Evolutionary conservation across 64 coral and sea anemone genomes (phyloP).

Genomic region (Platygyra sinensis): DNA sequence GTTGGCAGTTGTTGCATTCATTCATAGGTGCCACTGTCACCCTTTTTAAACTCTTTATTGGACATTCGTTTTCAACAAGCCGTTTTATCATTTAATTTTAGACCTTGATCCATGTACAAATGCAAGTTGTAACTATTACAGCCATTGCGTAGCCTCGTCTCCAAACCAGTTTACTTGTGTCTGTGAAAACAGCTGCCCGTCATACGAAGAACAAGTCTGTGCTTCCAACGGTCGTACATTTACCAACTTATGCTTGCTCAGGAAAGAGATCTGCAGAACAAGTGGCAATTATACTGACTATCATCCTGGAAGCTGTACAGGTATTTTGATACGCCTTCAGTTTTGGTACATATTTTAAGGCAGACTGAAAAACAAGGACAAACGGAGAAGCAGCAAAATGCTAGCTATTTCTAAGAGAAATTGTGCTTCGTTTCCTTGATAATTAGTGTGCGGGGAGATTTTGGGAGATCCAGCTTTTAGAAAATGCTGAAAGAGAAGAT

Average conservation of each 20-base stretch:
- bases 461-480: no score
- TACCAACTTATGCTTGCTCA: conserved; percentile 34
- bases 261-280: conserved; percentile 47
- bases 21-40: no score
- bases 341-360: no score
- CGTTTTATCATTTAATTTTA: background rate
- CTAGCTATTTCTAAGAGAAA: background rate
- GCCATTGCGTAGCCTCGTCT: conserved; percentile 43
- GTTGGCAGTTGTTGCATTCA: no score
- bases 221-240: conserved; percentile 46
- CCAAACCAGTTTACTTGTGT: conserved; percentile 30
- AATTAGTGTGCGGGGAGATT: no score
- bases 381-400: background rate
- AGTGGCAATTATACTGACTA: conserved; percentile 38
- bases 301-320: conserved; percentile 50
- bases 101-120: conserved; percentile 47
- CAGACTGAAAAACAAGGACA: no score
- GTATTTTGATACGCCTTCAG: conserved; percentile 15
- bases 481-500: no score
- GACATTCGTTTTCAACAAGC: no score
- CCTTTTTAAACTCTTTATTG: no score
- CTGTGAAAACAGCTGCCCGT: conserved; percentile 27
- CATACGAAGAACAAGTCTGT: conserved; percentile 54
- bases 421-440: no score
- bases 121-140: conserved; percentile 35